These are phyloP conservation scores for Tenthredo mesomela DNA, from an alignment of 2,888 invertebrate species.

Conservation along the genomic window DNA sequence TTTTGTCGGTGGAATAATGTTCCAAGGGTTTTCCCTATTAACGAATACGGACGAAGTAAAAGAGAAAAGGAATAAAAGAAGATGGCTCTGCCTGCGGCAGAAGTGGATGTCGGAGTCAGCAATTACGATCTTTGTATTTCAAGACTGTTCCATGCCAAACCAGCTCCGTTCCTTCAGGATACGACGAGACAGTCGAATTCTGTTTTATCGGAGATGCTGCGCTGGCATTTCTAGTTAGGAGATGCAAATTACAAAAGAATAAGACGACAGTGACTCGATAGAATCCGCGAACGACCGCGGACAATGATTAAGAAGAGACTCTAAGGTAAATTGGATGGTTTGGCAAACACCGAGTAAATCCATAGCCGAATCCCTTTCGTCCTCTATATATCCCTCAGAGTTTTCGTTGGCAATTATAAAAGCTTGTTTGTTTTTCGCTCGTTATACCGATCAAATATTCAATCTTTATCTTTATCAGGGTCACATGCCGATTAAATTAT, in stretches of 20 bases:
- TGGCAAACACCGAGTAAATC: conserved; percentile 39
- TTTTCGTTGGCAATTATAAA: conserved; percentile 23
- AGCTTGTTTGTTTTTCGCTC: conserved; percentile 21
- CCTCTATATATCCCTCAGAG: neutral
- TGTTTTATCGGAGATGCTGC: conserved; percentile 46
- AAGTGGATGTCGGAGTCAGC: conserved; percentile 57
- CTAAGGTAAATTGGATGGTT: conserved; percentile 46
- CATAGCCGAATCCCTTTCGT: conserved; percentile 26
- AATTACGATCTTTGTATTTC: conserved; percentile 54
- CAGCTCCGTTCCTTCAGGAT: conserved; percentile 6
- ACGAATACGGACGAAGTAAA: neutral
- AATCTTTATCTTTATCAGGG: neutral
- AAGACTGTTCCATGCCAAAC: conserved; percentile 37
- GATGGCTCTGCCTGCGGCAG: conserved; percentile 35
- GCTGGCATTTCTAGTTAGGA: conserved; percentile 46
- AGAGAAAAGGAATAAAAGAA: conserved; percentile 31
- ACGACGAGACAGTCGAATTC: conserved; percentile 38
- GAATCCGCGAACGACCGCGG: conserved; percentile 18
- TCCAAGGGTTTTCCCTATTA: conserved; percentile 35
- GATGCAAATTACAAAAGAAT: conserved; percentile 50
- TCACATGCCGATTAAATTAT: neutral
- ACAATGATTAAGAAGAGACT: conserved; percentile 45
- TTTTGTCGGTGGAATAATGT: neutral
- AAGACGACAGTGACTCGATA: conserved; percentile 37
- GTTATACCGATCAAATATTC: neutral